Evolutionary conservation across 2,113 vertebrate species (phyloP).

Genomic region (human): GRCh38 chrX:127833001-127833500

Average conservation of each 20-base stretch:
- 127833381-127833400: neutral
- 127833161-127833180: neutral
- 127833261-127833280: neutral
- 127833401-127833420: neutral
- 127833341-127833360: neutral
- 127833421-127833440: neutral
- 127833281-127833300: neutral
- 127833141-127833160: neutral
- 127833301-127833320: neutral
- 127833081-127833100: neutral
- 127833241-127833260: neutral
- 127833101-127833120: neutral
- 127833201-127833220: neutral
- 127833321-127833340: neutral
- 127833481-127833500: neutral
- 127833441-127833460: slow-evolving; percentile 22
- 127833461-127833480: neutral
- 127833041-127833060: neutral
- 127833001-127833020: too few relatives aligned
- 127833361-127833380: neutral
- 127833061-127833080: neutral
- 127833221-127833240: neutral
- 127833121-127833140: neutral
- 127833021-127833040: too few relatives aligned
- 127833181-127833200: neutral